Evolutionary conservation across 2,888 invertebrate genomes (phyloP).

Genomic region (Apamea epomidion): DNA sequence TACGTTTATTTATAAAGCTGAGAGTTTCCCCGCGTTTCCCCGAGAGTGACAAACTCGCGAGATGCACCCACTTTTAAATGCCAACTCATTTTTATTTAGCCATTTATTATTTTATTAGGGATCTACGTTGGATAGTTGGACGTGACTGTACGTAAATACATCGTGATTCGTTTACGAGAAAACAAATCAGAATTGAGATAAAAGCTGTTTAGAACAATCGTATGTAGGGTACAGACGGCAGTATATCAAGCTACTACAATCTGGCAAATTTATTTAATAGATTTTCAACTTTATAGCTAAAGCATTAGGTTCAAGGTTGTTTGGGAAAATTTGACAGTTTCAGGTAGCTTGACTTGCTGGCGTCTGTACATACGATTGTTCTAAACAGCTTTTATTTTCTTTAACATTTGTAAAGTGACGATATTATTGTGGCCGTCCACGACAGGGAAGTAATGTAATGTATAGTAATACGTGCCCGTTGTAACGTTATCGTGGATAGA

Average conservation of each 20-base stretch:
- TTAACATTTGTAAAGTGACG: background rate
- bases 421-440: background rate
- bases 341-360: too few relatives aligned
- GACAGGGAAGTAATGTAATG: background rate
- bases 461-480: background rate
- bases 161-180: slow-evolving; percentile 1
- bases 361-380: too few relatives aligned
- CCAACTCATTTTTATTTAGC: slow-evolving; percentile 30
- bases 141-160: slow-evolving; percentile 30
- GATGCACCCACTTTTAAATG: slow-evolving; percentile 44
- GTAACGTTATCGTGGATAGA: background rate
- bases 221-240: too few relatives aligned
- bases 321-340: too few relatives aligned
- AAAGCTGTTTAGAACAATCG: background rate
- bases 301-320: too few relatives aligned
- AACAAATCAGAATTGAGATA: background rate
- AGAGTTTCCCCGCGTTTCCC: slow-evolving; percentile 64
- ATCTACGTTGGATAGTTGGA: background rate
- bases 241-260: too few relatives aligned
- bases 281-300: too few relatives aligned
- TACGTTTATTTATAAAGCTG: slow-evolving; percentile 60
- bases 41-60: slow-evolving; percentile 46
- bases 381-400: too few relatives aligned
- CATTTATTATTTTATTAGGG: slow-evolving; percentile 40
- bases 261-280: too few relatives aligned